phyloP scores from a whole-genome alignment of 2,888 invertebrate species.

The Cerceris rybyensis region DNA sequence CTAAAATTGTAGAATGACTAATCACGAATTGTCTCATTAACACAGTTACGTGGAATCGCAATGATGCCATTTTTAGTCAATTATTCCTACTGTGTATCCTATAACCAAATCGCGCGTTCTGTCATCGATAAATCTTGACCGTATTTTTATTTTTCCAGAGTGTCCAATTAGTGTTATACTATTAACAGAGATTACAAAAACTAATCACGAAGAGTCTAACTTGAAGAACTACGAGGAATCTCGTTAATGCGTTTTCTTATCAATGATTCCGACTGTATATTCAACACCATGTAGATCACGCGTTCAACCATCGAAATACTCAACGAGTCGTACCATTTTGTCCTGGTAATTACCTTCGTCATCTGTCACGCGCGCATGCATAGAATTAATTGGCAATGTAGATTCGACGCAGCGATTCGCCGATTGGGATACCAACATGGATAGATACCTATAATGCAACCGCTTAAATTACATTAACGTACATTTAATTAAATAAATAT shows the following conservation, averaged over 20 bases:
- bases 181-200: background rate
- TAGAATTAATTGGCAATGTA: conserved; percentile 19
- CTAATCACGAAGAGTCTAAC: too few species aligned
- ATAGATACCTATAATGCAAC: background rate
- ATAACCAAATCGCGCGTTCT: too few species aligned
- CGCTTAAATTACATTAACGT: conserved; percentile 2
- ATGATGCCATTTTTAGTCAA: too few species aligned
- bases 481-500: conserved; percentile 13
- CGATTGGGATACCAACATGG: background rate
- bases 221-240: background rate
- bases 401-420: conserved; percentile 12
- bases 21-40: too few species aligned
- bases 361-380: conserved; percentile 9
- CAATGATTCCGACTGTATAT: background rate
- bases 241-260: background rate
- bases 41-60: too few species aligned
- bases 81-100: too few species aligned
- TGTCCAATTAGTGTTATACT: background rate
- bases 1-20: too few species aligned
- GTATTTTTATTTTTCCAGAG: background rate
- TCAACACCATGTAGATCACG: conserved; percentile 1
- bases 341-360: conserved; percentile 22
- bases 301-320: conserved; percentile 5
- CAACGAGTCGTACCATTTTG: conserved; percentile 18
- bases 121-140: too few species aligned